A percentile compares a stretch with the other conserved stretches of the same genome.
These are phyloP conservation scores for Drosophila ficusphila DNA, from an alignment of 1,140 invertebrate genomes.

Conservation along the genomic window DNA sequence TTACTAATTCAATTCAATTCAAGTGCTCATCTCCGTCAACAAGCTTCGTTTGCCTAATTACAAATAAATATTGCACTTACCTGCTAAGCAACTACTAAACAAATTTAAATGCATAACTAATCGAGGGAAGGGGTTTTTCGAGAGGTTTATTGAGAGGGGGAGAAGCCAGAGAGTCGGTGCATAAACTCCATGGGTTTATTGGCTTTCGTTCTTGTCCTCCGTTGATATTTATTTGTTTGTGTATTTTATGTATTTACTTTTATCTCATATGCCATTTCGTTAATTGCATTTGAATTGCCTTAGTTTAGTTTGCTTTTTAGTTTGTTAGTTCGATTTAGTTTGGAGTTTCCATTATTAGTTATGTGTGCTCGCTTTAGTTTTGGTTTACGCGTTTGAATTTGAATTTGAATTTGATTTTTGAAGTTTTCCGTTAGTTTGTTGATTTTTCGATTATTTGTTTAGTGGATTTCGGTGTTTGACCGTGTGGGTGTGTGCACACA, in stretches of 20 bases:
- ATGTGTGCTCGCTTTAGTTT: conserved; percentile 16
- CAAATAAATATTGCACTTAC: conserved; percentile 67
- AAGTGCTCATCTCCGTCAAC: conserved; percentile 27
- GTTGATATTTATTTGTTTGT: conserved; percentile 33
- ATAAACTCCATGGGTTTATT: conserved; percentile 10
- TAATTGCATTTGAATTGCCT: conserved; percentile 46
- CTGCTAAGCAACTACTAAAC: conserved; percentile 68
- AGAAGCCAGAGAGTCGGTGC: conserved; percentile 36
- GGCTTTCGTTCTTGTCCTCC: conserved; percentile 35
- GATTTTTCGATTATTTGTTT: conserved; percentile 57
- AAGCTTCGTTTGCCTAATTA: conserved; percentile 57
- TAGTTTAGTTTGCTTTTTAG: conserved; percentile 14
- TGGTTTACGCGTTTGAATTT: conserved; percentile 16
- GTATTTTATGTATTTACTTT: conserved; percentile 12
- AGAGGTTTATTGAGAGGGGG: conserved; percentile 6
- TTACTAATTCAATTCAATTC: conserved; percentile 65
- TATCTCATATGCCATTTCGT: conserved; percentile 28
- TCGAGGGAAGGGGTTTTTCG: conserved; percentile 1
- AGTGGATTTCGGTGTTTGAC: conserved; percentile 20
- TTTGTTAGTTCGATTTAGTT: conserved; percentile 25
- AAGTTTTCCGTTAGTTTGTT: conserved; percentile 40
- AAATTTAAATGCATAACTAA: conserved; percentile 57
- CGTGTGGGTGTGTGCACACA: neutral
- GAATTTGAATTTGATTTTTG: conserved; percentile 34
- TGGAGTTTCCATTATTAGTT: conserved; percentile 15